Percentiles rank a stretch among this genome's conserved stretches.
phyloP scores from a whole-genome alignment of 2,888 invertebrate species.

The Eristalis arbustorum region DNA sequence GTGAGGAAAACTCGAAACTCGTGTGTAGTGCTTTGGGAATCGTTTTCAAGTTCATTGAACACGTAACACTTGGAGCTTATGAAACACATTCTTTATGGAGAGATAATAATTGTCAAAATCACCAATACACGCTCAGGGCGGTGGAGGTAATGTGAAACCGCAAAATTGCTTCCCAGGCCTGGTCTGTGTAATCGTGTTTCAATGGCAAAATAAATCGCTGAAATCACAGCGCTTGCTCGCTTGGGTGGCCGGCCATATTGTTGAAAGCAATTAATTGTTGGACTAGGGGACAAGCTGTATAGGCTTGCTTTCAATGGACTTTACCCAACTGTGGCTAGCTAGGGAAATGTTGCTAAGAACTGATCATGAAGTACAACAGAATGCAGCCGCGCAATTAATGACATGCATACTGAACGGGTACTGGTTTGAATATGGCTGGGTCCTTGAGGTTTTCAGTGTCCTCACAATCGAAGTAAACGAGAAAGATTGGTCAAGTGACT shows the following conservation, averaged over 20 bases:
- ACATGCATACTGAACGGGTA: neutral
- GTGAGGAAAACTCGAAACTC: constrained; percentile 11
- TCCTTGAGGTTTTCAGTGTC: no score
- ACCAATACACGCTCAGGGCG: constrained; percentile 5
- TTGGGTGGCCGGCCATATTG: neutral
- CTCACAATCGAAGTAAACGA: no score
- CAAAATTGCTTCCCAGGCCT: constrained; percentile 42
- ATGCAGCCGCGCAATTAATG: constrained; percentile 8
- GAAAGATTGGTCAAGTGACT: no score
- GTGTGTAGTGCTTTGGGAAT: constrained; percentile 3
- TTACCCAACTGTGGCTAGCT: constrained; percentile 4
- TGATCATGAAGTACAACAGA: neutral
- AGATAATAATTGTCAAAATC: constrained; percentile 33
- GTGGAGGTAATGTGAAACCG: constrained; percentile 42
- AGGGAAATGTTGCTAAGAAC: neutral
- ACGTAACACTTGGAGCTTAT: constrained; percentile 54
- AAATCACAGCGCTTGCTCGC: constrained; percentile 20
- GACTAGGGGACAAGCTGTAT: constrained; percentile 1
- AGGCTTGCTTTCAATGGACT: neutral
- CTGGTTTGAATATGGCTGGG: neutral
- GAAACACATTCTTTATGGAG: constrained; percentile 37
- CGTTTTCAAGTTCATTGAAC: constrained; percentile 64
- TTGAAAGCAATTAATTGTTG: constrained; percentile 12
- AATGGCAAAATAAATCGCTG: constrained; percentile 48
- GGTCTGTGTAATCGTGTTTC: constrained; percentile 40